Percentiles rank a stretch among this genome's conserved stretches.
phyloP scores from a whole-genome alignment of 2,888 invertebrate genomes.

The Barypeithes pellucidus region DNA sequence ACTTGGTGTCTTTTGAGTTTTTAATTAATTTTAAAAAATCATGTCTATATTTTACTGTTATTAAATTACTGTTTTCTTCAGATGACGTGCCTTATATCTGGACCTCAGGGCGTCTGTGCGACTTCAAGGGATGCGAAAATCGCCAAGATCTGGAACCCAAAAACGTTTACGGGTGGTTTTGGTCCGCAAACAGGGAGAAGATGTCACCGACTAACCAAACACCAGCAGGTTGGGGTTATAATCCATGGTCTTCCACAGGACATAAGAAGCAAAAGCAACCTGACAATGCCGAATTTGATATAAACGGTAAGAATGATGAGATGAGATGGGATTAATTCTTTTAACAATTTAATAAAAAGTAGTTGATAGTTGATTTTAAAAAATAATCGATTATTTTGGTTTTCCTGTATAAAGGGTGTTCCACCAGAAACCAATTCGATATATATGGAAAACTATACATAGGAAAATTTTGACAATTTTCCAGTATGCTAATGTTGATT shows the following conservation, averaged over 20 bases:
- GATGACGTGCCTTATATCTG: slow-evolving; percentile 94
- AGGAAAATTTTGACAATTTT: no score
- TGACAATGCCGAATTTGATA: slow-evolving; percentile 93
- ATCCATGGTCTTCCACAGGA: slow-evolving; percentile 92
- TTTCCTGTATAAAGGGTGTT: no score
- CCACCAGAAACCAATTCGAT: no score
- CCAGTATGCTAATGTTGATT: no score
- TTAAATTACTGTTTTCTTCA: slow-evolving; percentile 63
- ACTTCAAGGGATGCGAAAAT: slow-evolving; percentile 93
- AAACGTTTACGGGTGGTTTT: slow-evolving; percentile 91
- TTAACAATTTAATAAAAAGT: no score
- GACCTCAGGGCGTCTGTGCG: slow-evolving; percentile 93
- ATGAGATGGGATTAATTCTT: no score
- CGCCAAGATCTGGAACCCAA: slow-evolving; percentile 91
- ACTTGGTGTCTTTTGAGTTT: not conserved
- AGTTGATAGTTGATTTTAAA: no score
- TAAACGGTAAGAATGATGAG: slow-evolving; percentile 78
- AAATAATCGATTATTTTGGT: no score
- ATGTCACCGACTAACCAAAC: slow-evolving; percentile 86
- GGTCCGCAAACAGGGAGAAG: slow-evolving; percentile 92
- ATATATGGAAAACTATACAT: no score
- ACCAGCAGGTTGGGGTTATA: slow-evolving; percentile 84
- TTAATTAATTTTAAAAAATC: no score
- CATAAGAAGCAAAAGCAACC: slow-evolving; percentile 92
- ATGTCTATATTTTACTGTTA: not conserved